Conservation (phyloP, 2,888 invertebrate species). For the Dioctria rufipes region DNA sequence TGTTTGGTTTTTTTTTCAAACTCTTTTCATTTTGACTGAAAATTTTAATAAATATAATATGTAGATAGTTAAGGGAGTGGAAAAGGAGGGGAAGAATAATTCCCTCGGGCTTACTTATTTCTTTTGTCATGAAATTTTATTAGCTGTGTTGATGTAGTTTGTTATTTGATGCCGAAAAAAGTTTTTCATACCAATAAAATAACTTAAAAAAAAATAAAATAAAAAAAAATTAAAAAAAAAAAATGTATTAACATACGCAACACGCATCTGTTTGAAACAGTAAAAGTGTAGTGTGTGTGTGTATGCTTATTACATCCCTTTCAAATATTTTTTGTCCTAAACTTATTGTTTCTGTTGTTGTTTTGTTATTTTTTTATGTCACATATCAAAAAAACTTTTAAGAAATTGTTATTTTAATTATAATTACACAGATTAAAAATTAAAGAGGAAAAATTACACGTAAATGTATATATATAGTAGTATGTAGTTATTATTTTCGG, state of each 20-base stretch:
- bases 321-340: constrained; percentile 15
- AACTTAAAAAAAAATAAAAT: constrained; percentile 2
- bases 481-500: no score
- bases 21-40: constrained; percentile 36
- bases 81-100: constrained; percentile 28
- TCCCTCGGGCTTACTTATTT: constrained; percentile 31
- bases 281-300: background rate
- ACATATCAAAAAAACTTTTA: constrained; percentile 44
- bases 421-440: constrained; percentile 58
- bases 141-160: constrained; percentile 20
- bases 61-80: no score
- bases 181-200: constrained; percentile 37
- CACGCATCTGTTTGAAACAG: no score
- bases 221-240: no score
- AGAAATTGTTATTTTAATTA: constrained; percentile 21
- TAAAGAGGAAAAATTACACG: constrained; percentile 57
- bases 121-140: constrained; percentile 39
- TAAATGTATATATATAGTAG: constrained; percentile 50
- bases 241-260: constrained; percentile 26
- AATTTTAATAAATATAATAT: constrained; percentile 17
- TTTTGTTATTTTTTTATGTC: constrained; percentile 6
- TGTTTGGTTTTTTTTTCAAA: no score
- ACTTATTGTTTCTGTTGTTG: constrained; percentile 5
- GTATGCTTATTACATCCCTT: constrained; percentile 28
- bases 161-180: constrained; percentile 29